A percentile compares a stretch with the other conserved stretches of the same genome.
These are phyloP conservation scores for Steinernema scapterisci DNA, from an alignment of 2,888 invertebrate species.

Conservation along the genomic window DNA sequence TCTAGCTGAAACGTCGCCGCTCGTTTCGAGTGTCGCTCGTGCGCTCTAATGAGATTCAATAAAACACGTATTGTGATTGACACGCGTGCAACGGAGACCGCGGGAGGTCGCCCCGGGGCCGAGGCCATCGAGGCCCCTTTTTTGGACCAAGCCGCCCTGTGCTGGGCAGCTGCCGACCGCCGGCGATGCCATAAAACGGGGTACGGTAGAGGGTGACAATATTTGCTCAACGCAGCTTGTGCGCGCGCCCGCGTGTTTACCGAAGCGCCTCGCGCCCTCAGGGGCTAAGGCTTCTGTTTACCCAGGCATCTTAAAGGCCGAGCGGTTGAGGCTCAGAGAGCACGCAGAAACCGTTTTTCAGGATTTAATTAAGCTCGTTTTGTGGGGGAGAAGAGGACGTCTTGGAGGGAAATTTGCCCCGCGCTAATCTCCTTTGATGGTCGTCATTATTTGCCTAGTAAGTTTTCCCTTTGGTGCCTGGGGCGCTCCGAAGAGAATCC, in stretches of 20 bases:
- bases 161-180: conserved; percentile 4
- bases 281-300: conserved; percentile 3
- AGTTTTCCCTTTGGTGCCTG: conserved; percentile 13
- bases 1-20: neutral
- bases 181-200: neutral
- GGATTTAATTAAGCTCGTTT: conserved; percentile 30
- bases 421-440: conserved; percentile 22
- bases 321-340: neutral
- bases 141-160: conserved; percentile 13
- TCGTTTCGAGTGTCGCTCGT: neutral
- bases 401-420: neutral
- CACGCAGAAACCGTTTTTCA: neutral
- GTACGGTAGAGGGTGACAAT: conserved; percentile 22
- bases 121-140: conserved; percentile 6
- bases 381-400: neutral
- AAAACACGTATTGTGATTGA: conserved; percentile 31
- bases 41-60: conserved; percentile 25
- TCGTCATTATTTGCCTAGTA: conserved; percentile 23
- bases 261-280: conserved; percentile 4
- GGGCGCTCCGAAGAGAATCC: neutral
- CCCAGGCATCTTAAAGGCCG: neutral
- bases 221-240: conserved; percentile 12
- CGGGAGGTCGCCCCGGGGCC: conserved; percentile 27
- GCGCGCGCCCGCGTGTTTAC: conserved; percentile 12
- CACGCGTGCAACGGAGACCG: conserved; percentile 29